A percentile compares a stretch with the other conserved stretches of the same genome.
Conservation (phyloP, 2,888 invertebrate species). For the Leucania comma region DNA sequence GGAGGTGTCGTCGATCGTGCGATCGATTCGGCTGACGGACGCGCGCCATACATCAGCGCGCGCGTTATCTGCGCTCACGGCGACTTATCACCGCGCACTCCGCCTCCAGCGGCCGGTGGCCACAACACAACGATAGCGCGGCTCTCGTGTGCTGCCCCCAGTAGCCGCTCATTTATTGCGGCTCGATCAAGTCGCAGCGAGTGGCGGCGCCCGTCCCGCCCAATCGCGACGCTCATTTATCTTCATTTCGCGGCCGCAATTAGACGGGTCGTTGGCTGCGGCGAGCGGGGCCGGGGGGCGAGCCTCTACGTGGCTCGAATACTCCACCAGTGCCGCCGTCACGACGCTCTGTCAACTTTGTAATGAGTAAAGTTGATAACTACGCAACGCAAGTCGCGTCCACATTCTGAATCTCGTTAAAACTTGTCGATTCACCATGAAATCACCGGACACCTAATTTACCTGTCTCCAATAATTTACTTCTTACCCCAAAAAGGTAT, state of each 20-base stretch:
- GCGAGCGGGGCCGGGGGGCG: conserved; percentile 73
- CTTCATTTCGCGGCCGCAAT: conserved; percentile 93
- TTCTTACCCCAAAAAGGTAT: conserved; percentile 14
- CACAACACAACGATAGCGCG: conserved; percentile 78
- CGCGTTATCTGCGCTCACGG: conserved; percentile 89
- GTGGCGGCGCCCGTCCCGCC: conserved; percentile 85
- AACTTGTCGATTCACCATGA: conserved; percentile 71
- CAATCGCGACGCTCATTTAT: conserved; percentile 93
- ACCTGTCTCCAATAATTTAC: conserved; percentile 54
- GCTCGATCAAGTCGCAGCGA: conserved; percentile 79
- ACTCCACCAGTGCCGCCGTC: conserved; percentile 66
- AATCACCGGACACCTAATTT: conserved; percentile 59
- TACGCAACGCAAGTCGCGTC: conserved; percentile 84
- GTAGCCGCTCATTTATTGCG: conserved; percentile 82
- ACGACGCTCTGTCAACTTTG: conserved; percentile 88
- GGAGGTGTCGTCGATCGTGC: conserved; percentile 85
- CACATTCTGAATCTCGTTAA: conserved; percentile 85
- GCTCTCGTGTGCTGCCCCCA: conserved; percentile 62
- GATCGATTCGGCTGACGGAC: conserved; percentile 88
- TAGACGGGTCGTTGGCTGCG: conserved; percentile 93
- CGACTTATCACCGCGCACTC: conserved; percentile 84
- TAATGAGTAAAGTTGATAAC: conserved; percentile 91
- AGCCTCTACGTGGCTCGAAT: conserved; percentile 87
- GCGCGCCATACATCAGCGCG: conserved; percentile 86
- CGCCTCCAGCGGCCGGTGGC: conserved; percentile 54